These are phyloP conservation scores for Chaenocephalus aceratus DNA, from an alignment of 2,113 vertebrate species.

Conservation along the genomic window DNA sequence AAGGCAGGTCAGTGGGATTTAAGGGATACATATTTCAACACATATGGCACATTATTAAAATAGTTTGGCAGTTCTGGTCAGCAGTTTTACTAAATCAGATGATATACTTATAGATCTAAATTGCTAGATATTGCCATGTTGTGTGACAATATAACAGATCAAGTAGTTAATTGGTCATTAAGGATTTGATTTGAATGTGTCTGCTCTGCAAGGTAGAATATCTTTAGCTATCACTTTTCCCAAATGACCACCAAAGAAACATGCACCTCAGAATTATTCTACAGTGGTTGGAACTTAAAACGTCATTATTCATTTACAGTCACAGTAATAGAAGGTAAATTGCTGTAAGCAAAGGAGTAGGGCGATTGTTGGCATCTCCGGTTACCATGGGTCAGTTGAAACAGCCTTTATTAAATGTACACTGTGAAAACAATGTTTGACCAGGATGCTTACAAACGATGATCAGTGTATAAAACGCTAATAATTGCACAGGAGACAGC, in stretches of 20 bases:
- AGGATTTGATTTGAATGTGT: background rate
- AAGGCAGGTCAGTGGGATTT: background rate
- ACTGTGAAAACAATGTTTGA: conserved; percentile 1
- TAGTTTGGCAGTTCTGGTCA: no score
- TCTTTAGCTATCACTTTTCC: no score
- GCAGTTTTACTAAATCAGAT: no score
- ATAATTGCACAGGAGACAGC: conserved; percentile 39
- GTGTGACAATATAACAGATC: background rate
- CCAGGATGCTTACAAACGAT: conserved; percentile 26
- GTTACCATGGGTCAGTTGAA: background rate
- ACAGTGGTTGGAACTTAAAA: no score
- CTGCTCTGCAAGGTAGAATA: no score
- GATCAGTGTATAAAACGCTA: conserved; percentile 30
- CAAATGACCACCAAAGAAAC: background rate
- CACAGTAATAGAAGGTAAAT: background rate
- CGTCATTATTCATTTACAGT: no score
- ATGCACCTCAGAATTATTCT: background rate
- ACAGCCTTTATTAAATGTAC: conserved; percentile 5
- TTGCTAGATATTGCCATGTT: background rate
- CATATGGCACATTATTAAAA: no score
- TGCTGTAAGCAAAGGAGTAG: background rate
- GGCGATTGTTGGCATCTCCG: conserved; percentile 1
- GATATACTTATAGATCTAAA: background rate
- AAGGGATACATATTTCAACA: background rate
- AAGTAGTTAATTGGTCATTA: background rate